A percentile compares a stretch with the other conserved stretches of the same genome.
Conservation (phyloP, 2,113 vertebrate species). For the Ceuthmochares aereus region DNA sequence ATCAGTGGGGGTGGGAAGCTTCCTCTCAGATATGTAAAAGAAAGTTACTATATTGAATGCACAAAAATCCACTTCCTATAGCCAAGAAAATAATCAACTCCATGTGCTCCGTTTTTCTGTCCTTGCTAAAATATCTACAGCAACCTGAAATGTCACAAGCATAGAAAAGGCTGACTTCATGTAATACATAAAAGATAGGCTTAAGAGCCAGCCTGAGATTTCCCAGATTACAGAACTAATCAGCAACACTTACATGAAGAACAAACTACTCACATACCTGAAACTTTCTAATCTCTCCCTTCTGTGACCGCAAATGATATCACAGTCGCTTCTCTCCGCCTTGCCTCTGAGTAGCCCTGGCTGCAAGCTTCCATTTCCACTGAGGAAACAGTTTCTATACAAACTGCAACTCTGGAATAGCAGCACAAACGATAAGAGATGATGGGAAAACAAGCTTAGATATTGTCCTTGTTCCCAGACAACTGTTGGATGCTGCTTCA, state of each 20-base stretch:
- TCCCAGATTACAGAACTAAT: not conserved
- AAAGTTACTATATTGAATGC: slow-evolving; percentile 32
- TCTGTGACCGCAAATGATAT: not conserved
- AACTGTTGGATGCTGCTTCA: not conserved
- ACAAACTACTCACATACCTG: not conserved
- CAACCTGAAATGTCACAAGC: not conserved
- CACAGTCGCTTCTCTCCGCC: not conserved
- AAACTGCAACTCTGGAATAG: not conserved
- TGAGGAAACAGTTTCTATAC: not conserved
- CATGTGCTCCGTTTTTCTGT: not conserved
- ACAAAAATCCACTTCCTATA: slow-evolving; percentile 34
- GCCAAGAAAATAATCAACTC: slow-evolving; percentile 36
- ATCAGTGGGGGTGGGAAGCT: not conserved
- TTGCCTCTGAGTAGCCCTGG: not conserved
- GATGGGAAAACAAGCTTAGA: not conserved
- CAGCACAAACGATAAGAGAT: not conserved
- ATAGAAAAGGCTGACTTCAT: not conserved
- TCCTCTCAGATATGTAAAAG: slow-evolving; percentile 3
- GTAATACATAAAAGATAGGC: not conserved
- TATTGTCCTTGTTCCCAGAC: not conserved
- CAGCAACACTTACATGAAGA: not conserved
- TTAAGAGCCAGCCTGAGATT: not conserved
- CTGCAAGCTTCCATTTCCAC: not conserved
- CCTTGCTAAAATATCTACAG: not conserved
- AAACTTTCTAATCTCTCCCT: not conserved